Conservation (phyloP, 2,888 invertebrate genomes). For the Colostygia pectinataria region DNA sequence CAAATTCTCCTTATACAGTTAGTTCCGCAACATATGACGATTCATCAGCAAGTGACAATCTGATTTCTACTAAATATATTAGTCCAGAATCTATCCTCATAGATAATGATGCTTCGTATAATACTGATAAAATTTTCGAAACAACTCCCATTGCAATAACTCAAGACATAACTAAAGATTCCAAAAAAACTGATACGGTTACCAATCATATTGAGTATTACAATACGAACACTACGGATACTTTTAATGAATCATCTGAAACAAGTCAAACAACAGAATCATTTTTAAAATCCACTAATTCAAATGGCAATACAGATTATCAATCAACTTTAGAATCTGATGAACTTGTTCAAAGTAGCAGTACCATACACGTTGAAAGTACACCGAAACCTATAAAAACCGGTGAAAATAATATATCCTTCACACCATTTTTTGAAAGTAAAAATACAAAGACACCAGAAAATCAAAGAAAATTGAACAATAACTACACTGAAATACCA, state of each 20-base stretch:
- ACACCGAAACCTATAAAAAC: conserved; percentile 59
- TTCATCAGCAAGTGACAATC: conserved; percentile 13
- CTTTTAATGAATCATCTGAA: not conserved
- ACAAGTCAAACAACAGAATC: conserved; percentile 19
- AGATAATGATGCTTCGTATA: not conserved
- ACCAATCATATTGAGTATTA: conserved; percentile 3
- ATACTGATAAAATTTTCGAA: not conserved
- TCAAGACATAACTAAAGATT: not conserved
- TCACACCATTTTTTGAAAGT: conserved; percentile 54
- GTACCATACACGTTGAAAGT: conserved; percentile 64
- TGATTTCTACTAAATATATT: conserved; percentile 3
- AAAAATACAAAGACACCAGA: conserved; percentile 73
- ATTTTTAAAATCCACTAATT: conserved; percentile 18
- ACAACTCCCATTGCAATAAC: conserved; percentile 5
- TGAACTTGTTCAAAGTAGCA: conserved; percentile 63
- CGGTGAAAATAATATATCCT: conserved; percentile 42
- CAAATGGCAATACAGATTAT: conserved; percentile 22
- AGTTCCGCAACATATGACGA: conserved; percentile 5
- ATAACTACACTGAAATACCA: conserved; percentile 56
- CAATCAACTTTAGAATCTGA: conserved; percentile 40
- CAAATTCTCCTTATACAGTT: conserved; percentile 2
- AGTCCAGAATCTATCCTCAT: not conserved
- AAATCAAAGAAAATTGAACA: conserved; percentile 70
- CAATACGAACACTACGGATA: not conserved
- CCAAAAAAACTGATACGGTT: not conserved